A percentile compares a stretch with the other conserved stretches of the same genome.
These are phyloP conservation scores for Drosophila paulistorum DNA, from an alignment of 1,140 invertebrate species.

Conservation along the genomic window DNA sequence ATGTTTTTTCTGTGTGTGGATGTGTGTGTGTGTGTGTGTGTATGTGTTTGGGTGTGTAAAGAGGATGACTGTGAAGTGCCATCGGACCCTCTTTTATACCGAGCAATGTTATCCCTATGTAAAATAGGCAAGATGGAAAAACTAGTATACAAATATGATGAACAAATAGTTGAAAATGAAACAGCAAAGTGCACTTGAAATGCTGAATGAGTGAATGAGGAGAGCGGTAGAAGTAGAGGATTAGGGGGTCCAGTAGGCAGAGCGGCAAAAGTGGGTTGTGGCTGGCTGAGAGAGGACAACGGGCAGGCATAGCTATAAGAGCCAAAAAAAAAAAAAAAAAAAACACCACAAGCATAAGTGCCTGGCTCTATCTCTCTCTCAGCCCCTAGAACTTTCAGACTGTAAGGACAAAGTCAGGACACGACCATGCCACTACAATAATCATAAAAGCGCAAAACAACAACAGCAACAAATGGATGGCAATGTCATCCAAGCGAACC, in stretches of 20 bases:
- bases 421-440: constrained; percentile 69
- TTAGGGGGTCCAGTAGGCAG: not conserved
- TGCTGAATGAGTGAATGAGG: constrained; percentile 35
- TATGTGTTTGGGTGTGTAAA: not conserved
- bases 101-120: constrained; percentile 6
- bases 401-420: constrained; percentile 30
- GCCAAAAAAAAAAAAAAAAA: constrained; percentile 47
- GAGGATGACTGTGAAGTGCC: constrained; percentile 5
- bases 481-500: constrained; percentile 32
- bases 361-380: constrained; percentile 23
- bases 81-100: not conserved
- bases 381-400: not conserved
- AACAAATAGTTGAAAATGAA: constrained; percentile 79
- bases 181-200: constrained; percentile 78
- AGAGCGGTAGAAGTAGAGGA: constrained; percentile 5
- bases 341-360: constrained; percentile 71
- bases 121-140: constrained; percentile 16
- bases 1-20: not conserved
- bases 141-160: constrained; percentile 76
- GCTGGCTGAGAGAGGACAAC: constrained; percentile 26
- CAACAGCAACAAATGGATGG: constrained; percentile 40
- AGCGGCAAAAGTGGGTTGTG: not conserved
- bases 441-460: constrained; percentile 79
- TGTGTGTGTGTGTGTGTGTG: too few relatives aligned
- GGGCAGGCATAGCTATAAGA: constrained; percentile 56